phyloP scores from a whole-genome alignment of 2,888 invertebrate species.

The Latrodectus elegans region DNA sequence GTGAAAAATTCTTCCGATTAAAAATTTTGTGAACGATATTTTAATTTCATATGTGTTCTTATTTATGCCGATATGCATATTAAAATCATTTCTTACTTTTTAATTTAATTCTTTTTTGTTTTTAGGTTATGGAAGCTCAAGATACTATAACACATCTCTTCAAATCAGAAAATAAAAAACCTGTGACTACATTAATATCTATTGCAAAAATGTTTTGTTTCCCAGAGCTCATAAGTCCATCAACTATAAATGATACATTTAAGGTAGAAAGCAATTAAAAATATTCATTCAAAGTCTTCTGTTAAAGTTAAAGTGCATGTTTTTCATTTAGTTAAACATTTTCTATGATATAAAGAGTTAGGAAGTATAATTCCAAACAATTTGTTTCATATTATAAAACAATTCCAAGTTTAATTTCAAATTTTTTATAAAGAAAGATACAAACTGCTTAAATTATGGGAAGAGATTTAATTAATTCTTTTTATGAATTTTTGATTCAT shows the following conservation, averaged over 20 bases:
- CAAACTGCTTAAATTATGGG: no score
- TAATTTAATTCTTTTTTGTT: slow-evolving; percentile 1
- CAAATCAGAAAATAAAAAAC: slow-evolving; percentile 20
- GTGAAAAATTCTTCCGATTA: neutral
- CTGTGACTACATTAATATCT: slow-evolving; percentile 14
- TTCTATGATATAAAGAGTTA: no score
- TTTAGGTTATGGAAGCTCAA: slow-evolving; percentile 32
- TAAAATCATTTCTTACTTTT: neutral
- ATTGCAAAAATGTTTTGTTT: slow-evolving; percentile 43
- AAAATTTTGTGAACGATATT: neutral
- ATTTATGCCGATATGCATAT: neutral
- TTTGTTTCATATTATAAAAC: no score
- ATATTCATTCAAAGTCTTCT: no score
- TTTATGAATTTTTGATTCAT: no score
- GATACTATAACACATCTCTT: slow-evolving; percentile 28
- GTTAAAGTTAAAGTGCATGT: no score
- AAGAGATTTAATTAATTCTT: no score
- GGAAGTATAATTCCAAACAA: no score
- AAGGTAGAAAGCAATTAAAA: neutral
- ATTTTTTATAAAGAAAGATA: no score
- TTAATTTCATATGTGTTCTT: neutral
- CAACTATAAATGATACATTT: slow-evolving; percentile 29
- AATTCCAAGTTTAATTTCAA: no score
- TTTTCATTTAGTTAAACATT: no score
- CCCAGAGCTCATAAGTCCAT: slow-evolving; percentile 13